Evolutionary conservation across 1,140 invertebrate genomes (phyloP), one percentile per base, ranked within the genome.

Genomic region (Lordiphosa collinella): DNA sequence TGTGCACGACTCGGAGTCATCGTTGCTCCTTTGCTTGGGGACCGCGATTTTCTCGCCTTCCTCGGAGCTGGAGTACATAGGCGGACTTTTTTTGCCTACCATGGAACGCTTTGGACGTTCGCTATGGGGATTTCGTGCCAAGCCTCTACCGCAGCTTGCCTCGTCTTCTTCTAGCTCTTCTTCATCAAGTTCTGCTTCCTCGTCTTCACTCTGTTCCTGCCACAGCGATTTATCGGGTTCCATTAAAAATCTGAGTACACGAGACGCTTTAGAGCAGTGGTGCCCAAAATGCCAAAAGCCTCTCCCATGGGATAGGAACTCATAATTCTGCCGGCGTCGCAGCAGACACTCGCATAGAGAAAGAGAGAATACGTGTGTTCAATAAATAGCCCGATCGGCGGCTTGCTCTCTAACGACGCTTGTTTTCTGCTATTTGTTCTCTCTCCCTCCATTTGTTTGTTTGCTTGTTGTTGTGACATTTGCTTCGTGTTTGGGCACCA

Each of bases 171-270:
- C 90, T 3, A 88, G 78, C 0, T 90, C 91, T 44, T n/a, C n/a
- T n/a, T 91, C 78, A 5, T 84, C 78, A 1, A 68, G 25, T 35
- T 89, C 87, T 40, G 73, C 82, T 14, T 88, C 82, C 2, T 85
- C 75, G n/a, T 88, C 86, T 5, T 82, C 79, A 7, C 82, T 80
- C 40, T 88, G 82, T 51, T 69, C 78, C 22, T 66, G 22, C 46
- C 87, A 87, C 8, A 88, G 51, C 18, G 79, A 76, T 11, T 91
- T 90, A 65, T 91, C 90, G 0, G 91, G 91, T 56, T 91, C 90
- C 62, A 91, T 71, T 8, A 91, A 62, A 62, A 92, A 92, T 65
- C 90, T 90, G 12, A 91, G 60, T 68, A 91, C 89, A 37, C 89
- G 86, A 31, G 89, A 69, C 35, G 84, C 76, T 32, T n/a, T n/a